Percentiles rank a stretch among this genome's conserved stretches.
phyloP scores from a whole-genome alignment of 2,797 vertebrate species.

The Apogon talboti region DNA sequence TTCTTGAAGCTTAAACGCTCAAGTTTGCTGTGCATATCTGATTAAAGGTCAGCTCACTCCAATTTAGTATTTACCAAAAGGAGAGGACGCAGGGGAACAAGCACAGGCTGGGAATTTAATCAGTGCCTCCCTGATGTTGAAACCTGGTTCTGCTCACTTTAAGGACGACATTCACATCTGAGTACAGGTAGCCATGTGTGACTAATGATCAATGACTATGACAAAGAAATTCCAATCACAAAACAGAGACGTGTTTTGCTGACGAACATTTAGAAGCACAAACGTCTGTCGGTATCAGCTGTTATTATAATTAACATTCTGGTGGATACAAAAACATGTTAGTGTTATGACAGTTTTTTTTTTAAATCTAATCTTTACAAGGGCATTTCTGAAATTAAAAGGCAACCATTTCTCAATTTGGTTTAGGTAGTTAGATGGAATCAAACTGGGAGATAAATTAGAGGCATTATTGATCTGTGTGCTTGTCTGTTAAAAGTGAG shows the following conservation, averaged over 20 bases:
- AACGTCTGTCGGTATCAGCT: constrained; percentile 8
- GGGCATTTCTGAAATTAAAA: not conserved
- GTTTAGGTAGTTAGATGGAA: constrained; percentile 41
- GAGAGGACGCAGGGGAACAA: constrained; percentile 57
- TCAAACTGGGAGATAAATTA: constrained; percentile 63
- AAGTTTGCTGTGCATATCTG: constrained; percentile 55
- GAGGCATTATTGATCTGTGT: constrained; percentile 65
- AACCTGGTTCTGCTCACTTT: constrained; percentile 52
- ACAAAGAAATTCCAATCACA: constrained; percentile 37
- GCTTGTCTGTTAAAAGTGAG: constrained; percentile 60
- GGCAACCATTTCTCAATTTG: constrained; percentile 27
- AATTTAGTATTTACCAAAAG: constrained; percentile 70
- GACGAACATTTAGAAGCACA: constrained; percentile 35
- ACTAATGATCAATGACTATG: constrained; percentile 60
- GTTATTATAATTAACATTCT: constrained; percentile 2
- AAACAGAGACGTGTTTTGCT: constrained; percentile 30
- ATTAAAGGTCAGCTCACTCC: constrained; percentile 72
- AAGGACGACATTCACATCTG: constrained; percentile 23
- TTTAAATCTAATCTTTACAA: not conserved
- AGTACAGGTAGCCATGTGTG: constrained; percentile 25
- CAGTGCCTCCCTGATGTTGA: constrained; percentile 50
- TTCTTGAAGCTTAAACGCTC: constrained; percentile 58
- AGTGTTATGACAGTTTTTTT: not conserved
- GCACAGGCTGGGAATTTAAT: constrained; percentile 56
- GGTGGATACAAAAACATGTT: not conserved